Evolutionary conservation across 2,888 invertebrate species (phyloP).

Genomic region (Metellina segmentata): DNA sequence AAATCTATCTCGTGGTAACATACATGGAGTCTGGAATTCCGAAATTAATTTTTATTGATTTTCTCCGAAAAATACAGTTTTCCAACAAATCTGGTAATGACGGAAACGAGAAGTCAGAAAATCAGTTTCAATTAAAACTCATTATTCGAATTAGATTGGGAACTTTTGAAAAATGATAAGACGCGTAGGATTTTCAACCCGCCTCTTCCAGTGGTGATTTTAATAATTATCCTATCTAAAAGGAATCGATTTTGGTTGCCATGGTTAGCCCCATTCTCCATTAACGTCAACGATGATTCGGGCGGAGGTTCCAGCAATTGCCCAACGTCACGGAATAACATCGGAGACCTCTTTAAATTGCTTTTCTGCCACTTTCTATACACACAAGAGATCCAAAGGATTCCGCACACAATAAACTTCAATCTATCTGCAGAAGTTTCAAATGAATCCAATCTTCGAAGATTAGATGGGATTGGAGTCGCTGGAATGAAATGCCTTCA

Average conservation of each 20-base stretch:
- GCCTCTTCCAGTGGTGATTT: neutral
- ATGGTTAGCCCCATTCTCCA: neutral
- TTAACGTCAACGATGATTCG: constrained; percentile 24
- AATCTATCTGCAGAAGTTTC: neutral
- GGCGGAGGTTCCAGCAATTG: constrained; percentile 1
- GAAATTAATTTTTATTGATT: no score
- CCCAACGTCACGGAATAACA: neutral
- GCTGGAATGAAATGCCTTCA: neutral
- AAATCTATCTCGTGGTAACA: no score
- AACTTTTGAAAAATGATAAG: neutral
- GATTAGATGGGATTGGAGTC: neutral
- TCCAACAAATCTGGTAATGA: no score
- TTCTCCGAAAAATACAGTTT: no score
- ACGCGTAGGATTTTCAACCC: neutral
- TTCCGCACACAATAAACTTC: neutral
- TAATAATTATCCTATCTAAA: neutral
- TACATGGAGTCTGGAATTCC: no score
- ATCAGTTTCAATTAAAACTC: neutral
- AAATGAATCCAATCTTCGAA: neutral
- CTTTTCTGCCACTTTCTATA: neutral
- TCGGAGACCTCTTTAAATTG: neutral
- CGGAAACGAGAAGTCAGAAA: no score
- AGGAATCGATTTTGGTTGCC: constrained; percentile 40
- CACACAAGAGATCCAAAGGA: neutral
- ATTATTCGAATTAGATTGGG: neutral